These are phyloP conservation scores for Zaprionus camerounensis DNA, from an alignment of 1,140 invertebrate species.

Conservation along the genomic window DNA sequence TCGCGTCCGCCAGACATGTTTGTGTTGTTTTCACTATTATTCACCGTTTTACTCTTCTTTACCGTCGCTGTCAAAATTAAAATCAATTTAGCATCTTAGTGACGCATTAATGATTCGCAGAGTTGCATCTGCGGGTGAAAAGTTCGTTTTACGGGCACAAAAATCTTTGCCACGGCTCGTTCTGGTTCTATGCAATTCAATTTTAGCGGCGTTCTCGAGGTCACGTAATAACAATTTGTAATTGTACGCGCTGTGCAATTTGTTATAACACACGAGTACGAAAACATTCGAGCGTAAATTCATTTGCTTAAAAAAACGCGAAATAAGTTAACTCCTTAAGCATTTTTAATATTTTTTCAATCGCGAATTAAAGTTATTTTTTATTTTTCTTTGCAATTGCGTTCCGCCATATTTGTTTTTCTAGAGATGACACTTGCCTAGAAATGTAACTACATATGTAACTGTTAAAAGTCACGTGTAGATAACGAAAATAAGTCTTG, in stretches of 20 bases:
- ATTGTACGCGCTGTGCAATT: constrained; percentile 52
- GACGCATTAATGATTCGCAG: constrained; percentile 14
- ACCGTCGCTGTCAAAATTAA: not conserved
- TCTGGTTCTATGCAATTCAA: constrained; percentile 24
- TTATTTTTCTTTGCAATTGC: constrained; percentile 61
- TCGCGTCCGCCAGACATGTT: constrained; percentile 80
- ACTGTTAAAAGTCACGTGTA: constrained; percentile 23
- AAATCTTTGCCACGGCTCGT: constrained; percentile 42
- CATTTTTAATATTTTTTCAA: not conserved
- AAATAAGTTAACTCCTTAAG: constrained; percentile 7
- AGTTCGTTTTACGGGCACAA: constrained; percentile 1
- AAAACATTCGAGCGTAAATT: constrained; percentile 10
- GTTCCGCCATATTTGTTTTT: constrained; percentile 75
- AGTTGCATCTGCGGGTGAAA: constrained; percentile 12
- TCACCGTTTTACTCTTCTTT: constrained; percentile 11
- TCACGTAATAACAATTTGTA: constrained; percentile 50
- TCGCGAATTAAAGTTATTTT: constrained; percentile 40
- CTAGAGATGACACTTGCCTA: constrained; percentile 45
- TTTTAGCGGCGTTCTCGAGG: constrained; percentile 60
- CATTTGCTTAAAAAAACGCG: constrained; percentile 1
- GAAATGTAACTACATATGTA: constrained; percentile 17
- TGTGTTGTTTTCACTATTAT: constrained; percentile 35
- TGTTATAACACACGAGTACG: constrained; percentile 36
- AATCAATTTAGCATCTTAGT: constrained; percentile 34
- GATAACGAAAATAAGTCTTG: not conserved